Evolutionary conservation across 2,797 vertebrate species (phyloP).

Genomic region (Carapus acus): DNA sequence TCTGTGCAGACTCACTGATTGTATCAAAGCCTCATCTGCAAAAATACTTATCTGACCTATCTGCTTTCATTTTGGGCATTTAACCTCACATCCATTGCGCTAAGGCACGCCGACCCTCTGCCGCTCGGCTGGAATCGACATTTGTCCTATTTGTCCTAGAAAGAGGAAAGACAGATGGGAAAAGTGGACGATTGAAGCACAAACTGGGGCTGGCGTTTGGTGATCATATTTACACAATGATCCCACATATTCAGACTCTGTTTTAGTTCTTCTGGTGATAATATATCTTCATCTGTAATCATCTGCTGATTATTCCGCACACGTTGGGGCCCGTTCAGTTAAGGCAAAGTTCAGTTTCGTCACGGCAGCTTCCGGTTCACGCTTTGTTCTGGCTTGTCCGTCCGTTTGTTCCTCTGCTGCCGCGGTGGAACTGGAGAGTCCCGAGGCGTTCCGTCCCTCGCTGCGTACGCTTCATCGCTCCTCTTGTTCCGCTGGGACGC

Average conservation of each 20-base stretch:
- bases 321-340: conserved; percentile 85
- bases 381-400: conserved; percentile 53
- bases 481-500: conserved; percentile 68
- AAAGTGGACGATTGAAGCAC: conserved; percentile 10
- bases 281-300: conserved; percentile 67
- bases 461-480: too few relatives aligned
- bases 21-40: conserved; percentile 25
- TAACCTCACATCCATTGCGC: conserved; percentile 47
- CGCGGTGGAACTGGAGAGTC: neutral
- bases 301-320: conserved; percentile 75
- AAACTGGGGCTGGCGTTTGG: conserved; percentile 36
- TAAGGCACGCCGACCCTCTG: conserved; percentile 73
- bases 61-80: conserved; percentile 58
- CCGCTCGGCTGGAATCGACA: conserved; percentile 25
- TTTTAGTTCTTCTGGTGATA: too few relatives aligned
- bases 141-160: conserved; percentile 35
- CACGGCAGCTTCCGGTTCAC: conserved; percentile 39
- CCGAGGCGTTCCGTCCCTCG: too few relatives aligned
- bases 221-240: conserved; percentile 91
- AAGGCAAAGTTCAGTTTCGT: conserved; percentile 90
- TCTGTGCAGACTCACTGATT: too few relatives aligned
- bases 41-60: conserved; percentile 56
- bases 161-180: conserved; percentile 19
- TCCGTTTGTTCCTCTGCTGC: conserved; percentile 37
- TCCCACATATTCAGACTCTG: conserved; percentile 71